These are phyloP conservation scores for Caenorhabditis japonica DNA, from an alignment of 2,888 invertebrate genomes.

Conservation along the genomic window DNA sequence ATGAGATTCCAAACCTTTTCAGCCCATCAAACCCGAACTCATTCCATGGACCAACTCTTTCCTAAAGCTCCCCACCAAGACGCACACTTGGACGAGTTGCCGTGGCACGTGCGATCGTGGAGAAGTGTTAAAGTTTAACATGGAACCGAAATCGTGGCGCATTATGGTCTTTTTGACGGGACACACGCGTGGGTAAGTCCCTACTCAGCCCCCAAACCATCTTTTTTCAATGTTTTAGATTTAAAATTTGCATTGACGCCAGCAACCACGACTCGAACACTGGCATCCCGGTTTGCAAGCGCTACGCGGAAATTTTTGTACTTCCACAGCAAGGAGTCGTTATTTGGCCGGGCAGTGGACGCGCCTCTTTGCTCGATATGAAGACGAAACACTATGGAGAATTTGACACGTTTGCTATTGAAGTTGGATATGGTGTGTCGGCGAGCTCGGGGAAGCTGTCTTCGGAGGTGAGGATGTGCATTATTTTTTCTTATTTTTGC, in stretches of 20 bases:
- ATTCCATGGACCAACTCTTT: slow-evolving; percentile 14
- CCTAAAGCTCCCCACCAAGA: not conserved
- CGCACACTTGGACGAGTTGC: not conserved
- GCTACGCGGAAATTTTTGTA: slow-evolving; percentile 10
- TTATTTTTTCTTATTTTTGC: no score
- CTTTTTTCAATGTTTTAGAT: no score
- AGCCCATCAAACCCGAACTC: no score
- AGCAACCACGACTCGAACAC: not conserved
- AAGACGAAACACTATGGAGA: not conserved
- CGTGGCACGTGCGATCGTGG: slow-evolving; percentile 12
- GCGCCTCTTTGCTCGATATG: slow-evolving; percentile 18
- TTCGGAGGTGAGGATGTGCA: slow-evolving; percentile 21
- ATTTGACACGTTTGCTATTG: slow-evolving; percentile 1
- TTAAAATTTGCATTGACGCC: slow-evolving; percentile 26
- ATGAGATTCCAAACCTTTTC: no score
- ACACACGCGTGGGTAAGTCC: slow-evolving; percentile 2
- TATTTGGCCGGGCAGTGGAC: slow-evolving; percentile 31
- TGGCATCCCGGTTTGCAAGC: not conserved
- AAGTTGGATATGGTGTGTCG: slow-evolving; percentile 30
- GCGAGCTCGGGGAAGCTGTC: not conserved
- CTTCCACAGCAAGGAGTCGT: slow-evolving; percentile 26
- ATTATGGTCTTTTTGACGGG: slow-evolving; percentile 15
- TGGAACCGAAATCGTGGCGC: slow-evolving; percentile 12
- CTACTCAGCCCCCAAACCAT: no score
- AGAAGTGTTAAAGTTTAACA: slow-evolving; percentile 6